Evolutionary conservation across 2,797 vertebrate genomes (phyloP).

Genomic region (Galaxias olidus): DNA sequence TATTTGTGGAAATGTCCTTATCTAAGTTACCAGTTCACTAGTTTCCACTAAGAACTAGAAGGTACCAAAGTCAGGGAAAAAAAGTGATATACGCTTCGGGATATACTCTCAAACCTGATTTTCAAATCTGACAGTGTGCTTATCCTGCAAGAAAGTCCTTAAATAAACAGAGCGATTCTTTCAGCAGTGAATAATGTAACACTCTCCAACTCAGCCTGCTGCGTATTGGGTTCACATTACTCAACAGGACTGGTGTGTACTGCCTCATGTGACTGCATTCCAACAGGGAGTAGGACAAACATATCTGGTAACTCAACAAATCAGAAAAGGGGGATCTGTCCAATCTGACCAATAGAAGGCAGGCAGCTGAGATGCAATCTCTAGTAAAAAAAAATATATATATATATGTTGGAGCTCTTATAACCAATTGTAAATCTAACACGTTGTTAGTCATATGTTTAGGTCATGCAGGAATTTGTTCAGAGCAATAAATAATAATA

Average conservation of each 20-base stretch:
- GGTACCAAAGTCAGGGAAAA: no score
- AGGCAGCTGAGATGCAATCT: slow-evolving; percentile 16
- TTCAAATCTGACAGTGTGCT: background rate
- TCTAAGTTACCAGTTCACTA: no score
- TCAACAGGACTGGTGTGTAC: slow-evolving; percentile 19
- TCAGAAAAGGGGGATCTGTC: slow-evolving; percentile 62
- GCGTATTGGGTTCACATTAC: slow-evolving; percentile 13
- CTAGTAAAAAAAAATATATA: no score
- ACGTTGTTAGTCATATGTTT: no score
- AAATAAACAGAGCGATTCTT: slow-evolving; percentile 10
- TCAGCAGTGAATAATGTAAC: slow-evolving; percentile 52
- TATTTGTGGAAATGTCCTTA: no score
- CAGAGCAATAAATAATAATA: no score
- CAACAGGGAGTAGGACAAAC: slow-evolving; percentile 8
- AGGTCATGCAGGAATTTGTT: no score
- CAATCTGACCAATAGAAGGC: slow-evolving; percentile 56
- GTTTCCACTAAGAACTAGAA: no score
- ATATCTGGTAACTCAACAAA: slow-evolving; percentile 54
- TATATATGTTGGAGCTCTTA: no score
- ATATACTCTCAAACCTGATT: no score
- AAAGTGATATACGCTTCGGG: no score
- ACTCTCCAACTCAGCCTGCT: background rate
- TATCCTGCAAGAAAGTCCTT: background rate
- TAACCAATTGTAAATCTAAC: no score
- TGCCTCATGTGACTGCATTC: slow-evolving; percentile 27